Conservation (phyloP, 2,113 vertebrate genomes). For the Entosphenus tridentatus region DNA sequence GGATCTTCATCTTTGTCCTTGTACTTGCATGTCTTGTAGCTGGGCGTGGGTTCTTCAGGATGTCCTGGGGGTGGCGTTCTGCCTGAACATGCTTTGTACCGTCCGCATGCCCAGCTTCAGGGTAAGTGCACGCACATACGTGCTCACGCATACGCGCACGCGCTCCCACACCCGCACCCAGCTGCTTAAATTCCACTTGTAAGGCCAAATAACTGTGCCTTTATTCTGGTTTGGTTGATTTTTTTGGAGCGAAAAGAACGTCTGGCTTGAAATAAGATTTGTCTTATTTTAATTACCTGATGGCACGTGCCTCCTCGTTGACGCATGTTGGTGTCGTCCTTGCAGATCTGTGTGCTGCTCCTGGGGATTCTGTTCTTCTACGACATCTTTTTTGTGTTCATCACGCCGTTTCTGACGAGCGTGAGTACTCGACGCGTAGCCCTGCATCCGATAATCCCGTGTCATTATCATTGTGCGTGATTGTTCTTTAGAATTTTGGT, state of each 20-base stretch:
- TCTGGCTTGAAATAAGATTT: too few species aligned
- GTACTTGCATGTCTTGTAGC: constrained; percentile 18
- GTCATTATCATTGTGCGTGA: too few species aligned
- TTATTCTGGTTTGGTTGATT: too few species aligned
- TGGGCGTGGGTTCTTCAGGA: constrained; percentile 95
- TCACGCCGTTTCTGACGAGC: constrained; percentile 70
- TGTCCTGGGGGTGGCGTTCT: constrained; percentile 65
- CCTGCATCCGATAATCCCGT: too few species aligned
- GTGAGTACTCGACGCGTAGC: constrained; percentile 19
- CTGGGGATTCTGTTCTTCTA: constrained; percentile 67
- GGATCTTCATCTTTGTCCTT: too few species aligned
- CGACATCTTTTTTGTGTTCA: constrained; percentile 84
- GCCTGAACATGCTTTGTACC: constrained; percentile 80
- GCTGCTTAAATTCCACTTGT: too few species aligned
- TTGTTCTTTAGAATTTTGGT: too few species aligned
- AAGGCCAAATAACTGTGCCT: too few species aligned
- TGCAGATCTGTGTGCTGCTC: constrained; percentile 66
- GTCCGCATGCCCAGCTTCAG: constrained; percentile 78
- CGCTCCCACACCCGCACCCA: too few species aligned
- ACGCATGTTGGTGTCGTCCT: not conserved
- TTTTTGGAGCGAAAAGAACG: too few species aligned
- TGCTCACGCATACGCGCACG: too few species aligned
- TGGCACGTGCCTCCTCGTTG: not conserved
- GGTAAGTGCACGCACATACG: constrained; percentile 22
- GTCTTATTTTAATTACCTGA: too few species aligned